These are phyloP conservation scores for Pristionchus arcanus DNA, from an alignment of 2,888 invertebrate genomes.

Conservation along the genomic window DNA sequence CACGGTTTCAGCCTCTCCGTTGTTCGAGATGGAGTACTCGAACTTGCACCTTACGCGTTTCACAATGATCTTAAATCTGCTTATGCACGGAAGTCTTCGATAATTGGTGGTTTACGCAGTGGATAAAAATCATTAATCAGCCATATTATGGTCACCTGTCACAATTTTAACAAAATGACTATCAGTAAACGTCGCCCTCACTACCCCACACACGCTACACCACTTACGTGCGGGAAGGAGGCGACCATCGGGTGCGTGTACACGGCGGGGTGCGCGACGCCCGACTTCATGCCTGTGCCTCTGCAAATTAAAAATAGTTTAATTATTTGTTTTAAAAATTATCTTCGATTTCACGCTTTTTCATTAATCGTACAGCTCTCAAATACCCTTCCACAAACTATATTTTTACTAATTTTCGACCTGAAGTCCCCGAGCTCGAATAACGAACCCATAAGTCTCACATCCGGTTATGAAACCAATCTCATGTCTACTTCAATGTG, in stretches of 20 bases:
- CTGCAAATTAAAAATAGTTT: conserved; percentile 59
- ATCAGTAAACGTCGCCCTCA: neutral
- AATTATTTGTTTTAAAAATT: neutral
- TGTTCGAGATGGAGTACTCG: neutral
- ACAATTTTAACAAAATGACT: too few species aligned
- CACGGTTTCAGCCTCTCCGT: neutral
- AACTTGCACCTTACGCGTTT: too few species aligned
- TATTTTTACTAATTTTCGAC: neutral
- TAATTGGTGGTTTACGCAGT: too few species aligned
- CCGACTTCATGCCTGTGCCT: conserved; percentile 79
- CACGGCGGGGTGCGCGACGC: conserved; percentile 79
- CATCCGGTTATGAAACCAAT: neutral
- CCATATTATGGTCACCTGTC: too few species aligned
- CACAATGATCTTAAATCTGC: too few species aligned
- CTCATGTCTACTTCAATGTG: neutral
- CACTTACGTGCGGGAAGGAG: conserved; percentile 74
- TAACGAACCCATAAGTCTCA: neutral
- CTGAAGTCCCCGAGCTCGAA: neutral
- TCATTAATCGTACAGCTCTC: too few species aligned
- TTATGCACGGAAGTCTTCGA: too few species aligned
- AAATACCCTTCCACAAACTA: too few species aligned
- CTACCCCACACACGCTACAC: neutral
- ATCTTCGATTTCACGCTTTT: too few species aligned
- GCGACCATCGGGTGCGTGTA: conserved; percentile 79
- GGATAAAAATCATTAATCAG: neutral